phyloP scores from a whole-genome alignment of 1,140 invertebrate genomes.

The Trachymyrmex cornetzi region DNA sequence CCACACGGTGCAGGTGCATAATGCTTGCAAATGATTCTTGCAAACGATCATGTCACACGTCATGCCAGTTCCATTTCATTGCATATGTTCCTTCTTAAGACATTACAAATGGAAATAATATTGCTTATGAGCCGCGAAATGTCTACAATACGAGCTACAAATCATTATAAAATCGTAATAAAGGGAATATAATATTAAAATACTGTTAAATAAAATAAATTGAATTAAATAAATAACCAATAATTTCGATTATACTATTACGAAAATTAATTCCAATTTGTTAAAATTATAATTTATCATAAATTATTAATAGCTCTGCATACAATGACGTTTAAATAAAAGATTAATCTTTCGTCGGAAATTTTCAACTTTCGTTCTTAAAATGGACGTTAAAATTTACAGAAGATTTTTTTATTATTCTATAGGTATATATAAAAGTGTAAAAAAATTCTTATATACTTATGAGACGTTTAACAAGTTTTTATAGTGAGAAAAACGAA shows the following conservation, averaged over 20 bases:
- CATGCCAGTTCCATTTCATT: conserved; percentile 49
- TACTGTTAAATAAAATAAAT: not conserved
- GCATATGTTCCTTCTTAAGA: conserved; percentile 47
- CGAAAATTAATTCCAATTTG: conserved; percentile 2
- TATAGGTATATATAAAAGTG: too few relatives aligned
- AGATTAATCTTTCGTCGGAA: not conserved
- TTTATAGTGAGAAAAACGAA: too few relatives aligned
- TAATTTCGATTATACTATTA: not conserved
- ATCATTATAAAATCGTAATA: conserved; percentile 10
- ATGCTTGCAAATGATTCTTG: conserved; percentile 65
- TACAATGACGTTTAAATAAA: not conserved
- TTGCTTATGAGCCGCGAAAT: conserved; percentile 19
- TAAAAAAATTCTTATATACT: too few relatives aligned
- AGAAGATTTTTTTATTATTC: too few relatives aligned
- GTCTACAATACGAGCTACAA: not conserved
- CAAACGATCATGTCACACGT: conserved; percentile 61
- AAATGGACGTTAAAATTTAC: too few relatives aligned
- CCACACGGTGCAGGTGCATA: conserved; percentile 36
- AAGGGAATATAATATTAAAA: not conserved
- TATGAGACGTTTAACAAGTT: too few relatives aligned
- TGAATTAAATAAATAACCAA: not conserved
- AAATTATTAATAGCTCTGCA: not conserved
- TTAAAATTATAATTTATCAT: not conserved
- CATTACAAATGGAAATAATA: conserved; percentile 50
- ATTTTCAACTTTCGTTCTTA: too few relatives aligned